Conservation (phyloP, 2,797 vertebrate species). For the Phalanger gymnotis region DNA sequence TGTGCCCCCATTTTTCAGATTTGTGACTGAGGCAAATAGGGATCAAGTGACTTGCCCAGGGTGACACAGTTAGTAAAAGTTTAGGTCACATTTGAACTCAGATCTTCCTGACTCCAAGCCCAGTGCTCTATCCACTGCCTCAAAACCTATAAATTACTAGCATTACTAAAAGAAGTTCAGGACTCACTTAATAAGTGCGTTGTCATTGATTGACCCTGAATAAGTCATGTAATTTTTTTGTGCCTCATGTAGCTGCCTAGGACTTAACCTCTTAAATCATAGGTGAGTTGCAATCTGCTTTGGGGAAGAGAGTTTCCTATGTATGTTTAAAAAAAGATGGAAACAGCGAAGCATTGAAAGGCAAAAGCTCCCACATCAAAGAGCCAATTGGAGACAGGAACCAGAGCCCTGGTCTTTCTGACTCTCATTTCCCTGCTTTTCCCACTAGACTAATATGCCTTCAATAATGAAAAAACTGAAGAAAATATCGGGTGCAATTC, state of each 20-base stretch:
- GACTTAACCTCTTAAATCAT: not conserved
- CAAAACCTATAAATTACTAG: not conserved
- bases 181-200: not conserved
- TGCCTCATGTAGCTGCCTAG: not conserved
- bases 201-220: not conserved
- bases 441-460: constrained; percentile 28
- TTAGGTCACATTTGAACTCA: not conserved
- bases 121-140: not conserved
- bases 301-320: not conserved
- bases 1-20: not conserved
- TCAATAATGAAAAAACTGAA: constrained; percentile 32
- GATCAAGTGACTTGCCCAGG: not conserved
- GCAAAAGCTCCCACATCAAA: constrained; percentile 13
- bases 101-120: not conserved
- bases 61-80: not conserved
- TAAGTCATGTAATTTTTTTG: not conserved
- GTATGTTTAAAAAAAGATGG: not conserved
- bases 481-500: constrained; percentile 62
- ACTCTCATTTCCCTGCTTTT: constrained; percentile 30
- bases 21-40: not conserved
- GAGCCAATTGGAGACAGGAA: constrained; percentile 9
- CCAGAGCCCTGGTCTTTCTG: constrained; percentile 1
- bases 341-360: not conserved
- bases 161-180: not conserved
- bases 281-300: not conserved